Evolutionary conservation across 2,797 vertebrate species (phyloP).

Genomic region (Myoxocephalus aenaeus): DNA sequence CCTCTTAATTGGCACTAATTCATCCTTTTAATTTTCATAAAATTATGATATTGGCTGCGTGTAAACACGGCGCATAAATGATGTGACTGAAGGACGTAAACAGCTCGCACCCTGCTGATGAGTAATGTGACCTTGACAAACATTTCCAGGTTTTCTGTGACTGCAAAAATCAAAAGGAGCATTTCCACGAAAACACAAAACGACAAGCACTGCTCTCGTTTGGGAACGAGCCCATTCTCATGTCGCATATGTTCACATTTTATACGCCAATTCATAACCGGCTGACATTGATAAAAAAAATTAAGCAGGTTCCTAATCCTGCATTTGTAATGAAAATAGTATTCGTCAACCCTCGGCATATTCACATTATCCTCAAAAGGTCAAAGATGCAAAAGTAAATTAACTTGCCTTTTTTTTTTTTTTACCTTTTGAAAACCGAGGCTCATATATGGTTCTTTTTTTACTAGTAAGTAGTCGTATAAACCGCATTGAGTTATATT

Average conservation of each 20-base stretch:
- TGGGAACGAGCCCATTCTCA: not conserved
- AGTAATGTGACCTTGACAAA: slow-evolving; percentile 30
- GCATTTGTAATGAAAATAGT: not conserved
- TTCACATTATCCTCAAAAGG: not conserved
- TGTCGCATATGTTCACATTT: slow-evolving; percentile 10
- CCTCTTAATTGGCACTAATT: not conserved
- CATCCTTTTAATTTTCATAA: not conserved
- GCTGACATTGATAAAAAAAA: not conserved
- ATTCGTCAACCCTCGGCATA: not conserved
- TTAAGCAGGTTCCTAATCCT: not conserved
- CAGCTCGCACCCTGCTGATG: not conserved
- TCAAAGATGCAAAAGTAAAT: not conserved
- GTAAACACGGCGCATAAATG: not conserved
- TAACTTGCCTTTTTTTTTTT: not conserved
- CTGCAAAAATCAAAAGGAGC: not conserved
- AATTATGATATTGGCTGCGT: not conserved
- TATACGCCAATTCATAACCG: not conserved
- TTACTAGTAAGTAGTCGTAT: too few relatives aligned
- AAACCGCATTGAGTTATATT: too few relatives aligned
- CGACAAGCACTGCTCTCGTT: not conserved
- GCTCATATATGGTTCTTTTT: too few relatives aligned
- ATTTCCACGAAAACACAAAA: not conserved
- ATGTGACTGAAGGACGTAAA: not conserved
- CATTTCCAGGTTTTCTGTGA: not conserved
- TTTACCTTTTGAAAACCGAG: too few relatives aligned